Evolutionary conservation across 2,113 vertebrate genomes (phyloP), one percentile per base, ranked within the genome.

Genomic region (Phylloscopus whistleri): DNA sequence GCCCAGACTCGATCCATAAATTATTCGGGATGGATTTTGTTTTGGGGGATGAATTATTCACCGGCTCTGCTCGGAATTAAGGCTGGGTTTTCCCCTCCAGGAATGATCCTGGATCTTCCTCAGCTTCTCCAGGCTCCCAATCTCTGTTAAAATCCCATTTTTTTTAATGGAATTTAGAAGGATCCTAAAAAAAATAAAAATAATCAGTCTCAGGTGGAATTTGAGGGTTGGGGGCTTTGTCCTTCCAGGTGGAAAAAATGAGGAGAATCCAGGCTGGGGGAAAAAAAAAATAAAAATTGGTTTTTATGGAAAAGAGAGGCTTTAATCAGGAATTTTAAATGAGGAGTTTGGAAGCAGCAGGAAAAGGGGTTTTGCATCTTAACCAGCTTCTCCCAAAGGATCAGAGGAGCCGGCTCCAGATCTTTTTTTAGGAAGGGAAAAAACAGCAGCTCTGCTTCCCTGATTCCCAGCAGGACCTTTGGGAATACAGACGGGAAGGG

Each of bases 1-100:
- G 70, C 81, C 78, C 94, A 95, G 83, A 68, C 84, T 80, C 26
- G 64, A 95, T 85, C 88, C 82, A 84, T 91, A 76, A 95, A 96
- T 93, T 78, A 70, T 64, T 87, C 7, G 18, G 59, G 75, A 87
- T 90, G 41, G 89, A 94, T 87, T 58, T 87, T 58, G 56, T 55
- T 93, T 30, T 16, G 27, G 27, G 31, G 44, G 62, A 92, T 93
- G 41, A 95, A 96, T 94, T 85, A 81, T 95, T 97, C 87, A 87
- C 44, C 58, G 8, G 4, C 82, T 46, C 87, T 7, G 15, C 82
- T 79, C 16, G 21, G 81, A 92, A 76, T 93, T 46, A 79, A 84
- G 68, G 90, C 23, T 23, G 31, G 16, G 46, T 56, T 76, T 64
- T 63, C 64, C 67, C 88, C 84, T 96, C 68, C 64, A 35, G 66